Conservation (phyloP, 2,888 invertebrate genomes). For the Sphaerophoria taeniata region DNA sequence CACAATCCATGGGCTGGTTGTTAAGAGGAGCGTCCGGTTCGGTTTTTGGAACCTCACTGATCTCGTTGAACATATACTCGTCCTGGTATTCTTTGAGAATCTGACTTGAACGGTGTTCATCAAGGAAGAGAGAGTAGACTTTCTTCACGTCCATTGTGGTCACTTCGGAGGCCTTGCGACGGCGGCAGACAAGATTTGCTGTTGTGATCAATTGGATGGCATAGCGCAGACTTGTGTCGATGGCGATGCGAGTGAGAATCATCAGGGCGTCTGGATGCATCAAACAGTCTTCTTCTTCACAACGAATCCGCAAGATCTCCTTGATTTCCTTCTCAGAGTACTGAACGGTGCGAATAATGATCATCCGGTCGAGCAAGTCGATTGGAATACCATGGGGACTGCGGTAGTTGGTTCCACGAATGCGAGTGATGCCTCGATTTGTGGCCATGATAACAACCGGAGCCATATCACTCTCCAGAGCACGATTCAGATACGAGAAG, state of each 20-base stretch:
- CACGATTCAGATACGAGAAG: conserved; percentile 98
- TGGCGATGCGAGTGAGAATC: conserved; percentile 95
- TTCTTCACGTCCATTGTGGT: conserved; percentile 95
- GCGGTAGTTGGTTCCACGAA: conserved; percentile 95
- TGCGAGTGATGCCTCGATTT: conserved; percentile 96
- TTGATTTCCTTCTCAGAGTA: conserved; percentile 94
- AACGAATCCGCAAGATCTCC: conserved; percentile 96
- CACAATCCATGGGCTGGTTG: conserved; percentile 81
- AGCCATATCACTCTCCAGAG: conserved; percentile 97
- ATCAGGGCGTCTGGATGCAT: conserved; percentile 95
- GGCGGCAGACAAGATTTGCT: conserved; percentile 95
- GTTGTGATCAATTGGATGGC: conserved; percentile 99
- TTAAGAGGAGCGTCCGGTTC: conserved; percentile 72
- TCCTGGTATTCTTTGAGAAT: conserved; percentile 97
- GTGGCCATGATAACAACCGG: conserved; percentile 99
- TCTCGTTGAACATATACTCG: conserved; percentile 95
- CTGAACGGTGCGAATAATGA: conserved; percentile 95
- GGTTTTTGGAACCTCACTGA: conserved; percentile 77
- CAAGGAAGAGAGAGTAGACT: conserved; percentile 96
- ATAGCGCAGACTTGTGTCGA: conserved; percentile 96
- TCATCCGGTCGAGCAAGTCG: conserved; percentile 96
- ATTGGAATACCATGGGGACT: conserved; percentile 99
- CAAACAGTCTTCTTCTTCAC: conserved; percentile 99
- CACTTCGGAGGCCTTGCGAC: conserved; percentile 93
- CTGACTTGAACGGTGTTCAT: conserved; percentile 96